Conservation (phyloP, 2,113 vertebrate species). For the Elachura formosa region DNA sequence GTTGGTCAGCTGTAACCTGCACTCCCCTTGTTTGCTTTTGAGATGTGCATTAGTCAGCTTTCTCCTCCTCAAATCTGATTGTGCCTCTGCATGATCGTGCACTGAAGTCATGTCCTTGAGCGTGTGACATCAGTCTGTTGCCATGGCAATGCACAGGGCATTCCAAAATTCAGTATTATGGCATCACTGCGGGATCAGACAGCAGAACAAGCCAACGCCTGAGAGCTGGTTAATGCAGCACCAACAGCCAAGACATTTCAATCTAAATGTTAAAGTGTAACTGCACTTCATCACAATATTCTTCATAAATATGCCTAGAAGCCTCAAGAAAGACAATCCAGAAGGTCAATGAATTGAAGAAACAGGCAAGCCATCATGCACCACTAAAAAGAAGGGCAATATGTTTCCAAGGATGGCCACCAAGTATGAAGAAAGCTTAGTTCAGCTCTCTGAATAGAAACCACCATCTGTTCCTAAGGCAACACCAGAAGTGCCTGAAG, state of each 20-base stretch:
- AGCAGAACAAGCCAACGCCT: neutral
- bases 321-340: neutral
- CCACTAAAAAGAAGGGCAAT: neutral
- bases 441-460: constrained; percentile 51
- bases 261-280: neutral
- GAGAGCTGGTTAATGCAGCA: constrained; percentile 19
- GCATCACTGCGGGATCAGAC: constrained; percentile 54
- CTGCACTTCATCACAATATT: neutral
- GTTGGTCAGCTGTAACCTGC: constrained; percentile 4
- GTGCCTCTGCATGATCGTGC: constrained; percentile 49
- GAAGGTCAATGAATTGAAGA: neutral
- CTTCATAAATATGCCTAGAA: neutral
- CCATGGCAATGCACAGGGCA: constrained; percentile 51
- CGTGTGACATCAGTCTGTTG: constrained; percentile 68
- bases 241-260: neutral
- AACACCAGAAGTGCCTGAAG: neutral
- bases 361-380: neutral
- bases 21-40: constrained; percentile 9
- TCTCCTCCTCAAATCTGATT: constrained; percentile 26
- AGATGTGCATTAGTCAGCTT: constrained; percentile 43
- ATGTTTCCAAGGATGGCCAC: constrained; percentile 5
- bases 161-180: constrained; percentile 53
- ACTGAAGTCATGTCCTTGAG: constrained; percentile 66
- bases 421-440: neutral
- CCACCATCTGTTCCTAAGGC: constrained; percentile 44